Base-by-base conservation (phyloP, 1,140 invertebrate species). In the Nephila pilipes region DNA sequence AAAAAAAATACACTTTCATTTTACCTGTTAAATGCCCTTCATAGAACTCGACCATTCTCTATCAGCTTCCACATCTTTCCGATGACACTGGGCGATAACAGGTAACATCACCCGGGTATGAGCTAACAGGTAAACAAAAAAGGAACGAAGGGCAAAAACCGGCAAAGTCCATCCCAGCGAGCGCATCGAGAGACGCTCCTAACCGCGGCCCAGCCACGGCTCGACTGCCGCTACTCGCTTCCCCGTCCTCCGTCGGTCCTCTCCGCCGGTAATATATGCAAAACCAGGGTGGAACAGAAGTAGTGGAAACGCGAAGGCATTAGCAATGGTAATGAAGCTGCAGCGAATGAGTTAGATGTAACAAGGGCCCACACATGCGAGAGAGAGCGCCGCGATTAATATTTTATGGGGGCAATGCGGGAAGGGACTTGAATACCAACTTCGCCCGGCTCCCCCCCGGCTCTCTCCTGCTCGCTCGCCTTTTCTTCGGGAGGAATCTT, bases 271-370 rank as follows among this genome's bases (percentile, higher is more conserved):
- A 93, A 93, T 93, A 65, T 93, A 93, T 93, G 91, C 91, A 93
- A 93, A 93, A 93, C 91, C 91, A 83, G 83, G 46, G 63, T 55
- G 81, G 65, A 65, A 87, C 75, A 38, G 91, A 89, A 89, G 87
- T 89, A 91, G 89, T 65, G 63, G 60, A 85, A 75, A 91, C 54
- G 57, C 69, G 75, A 91, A 55, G 91, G 91, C 91, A 93, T 93
- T 93, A 93, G 91, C 91, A 93, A 93, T 93, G 91, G 91, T 93
- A 93, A 93, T 93, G 91, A 93, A 93, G 91, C 91, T 85, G 58
- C 90, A 85, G 90, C 91, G 83, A 93, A 87, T 87, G 91, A 93
- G 91, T 93, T 93, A 93, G 91, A 87, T 93, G 91, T 93, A 93
- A 93, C 91, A 93, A 87, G 81, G 63, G 55, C 83, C 38, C 60